Evolutionary conservation across 2,113 vertebrate genomes (phyloP).

Genomic region (Ageneiosus marmoratus): DNA sequence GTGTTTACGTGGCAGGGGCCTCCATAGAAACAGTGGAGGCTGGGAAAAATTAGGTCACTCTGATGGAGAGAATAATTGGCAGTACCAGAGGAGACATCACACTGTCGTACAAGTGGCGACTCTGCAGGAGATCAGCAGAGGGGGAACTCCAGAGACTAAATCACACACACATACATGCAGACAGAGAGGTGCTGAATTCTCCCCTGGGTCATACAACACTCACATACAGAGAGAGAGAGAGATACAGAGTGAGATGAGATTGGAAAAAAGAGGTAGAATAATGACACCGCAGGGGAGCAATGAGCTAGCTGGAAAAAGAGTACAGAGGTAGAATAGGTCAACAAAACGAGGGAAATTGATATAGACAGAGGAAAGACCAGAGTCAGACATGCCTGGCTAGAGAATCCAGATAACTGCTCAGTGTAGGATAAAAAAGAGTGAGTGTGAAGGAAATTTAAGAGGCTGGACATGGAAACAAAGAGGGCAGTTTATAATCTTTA

Average conservation of each 20-base stretch:
- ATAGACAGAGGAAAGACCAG: conserved; percentile 34
- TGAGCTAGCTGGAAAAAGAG: conserved; percentile 29
- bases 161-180: conserved; percentile 46
- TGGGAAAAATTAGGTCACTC: conserved; percentile 52
- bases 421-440: neutral
- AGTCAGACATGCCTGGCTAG: neutral
- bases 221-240: conserved; percentile 27
- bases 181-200: conserved; percentile 47
- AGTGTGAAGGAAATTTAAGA: conserved; percentile 6
- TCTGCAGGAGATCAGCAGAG: conserved; percentile 45
- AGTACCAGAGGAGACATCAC: conserved; percentile 48
- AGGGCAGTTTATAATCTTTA: conserved; percentile 36
- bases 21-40: conserved; percentile 28
- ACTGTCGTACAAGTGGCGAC: conserved; percentile 43
- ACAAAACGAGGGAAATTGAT: conserved; percentile 38
- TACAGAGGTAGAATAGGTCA: conserved; percentile 37
- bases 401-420: conserved; percentile 1
- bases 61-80: conserved; percentile 52
- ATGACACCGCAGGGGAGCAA: conserved; percentile 41
- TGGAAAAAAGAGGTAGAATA: conserved; percentile 23
- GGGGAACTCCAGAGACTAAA: conserved; percentile 44
- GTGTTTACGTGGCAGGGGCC: conserved; percentile 21
- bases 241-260: conserved; percentile 12
- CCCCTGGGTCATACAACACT: conserved; percentile 40
- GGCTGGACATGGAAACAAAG: conserved; percentile 28